These are phyloP conservation scores for Mythimna lalbum DNA, from an alignment of 2,888 invertebrate genomes.

Conservation along the genomic window DNA sequence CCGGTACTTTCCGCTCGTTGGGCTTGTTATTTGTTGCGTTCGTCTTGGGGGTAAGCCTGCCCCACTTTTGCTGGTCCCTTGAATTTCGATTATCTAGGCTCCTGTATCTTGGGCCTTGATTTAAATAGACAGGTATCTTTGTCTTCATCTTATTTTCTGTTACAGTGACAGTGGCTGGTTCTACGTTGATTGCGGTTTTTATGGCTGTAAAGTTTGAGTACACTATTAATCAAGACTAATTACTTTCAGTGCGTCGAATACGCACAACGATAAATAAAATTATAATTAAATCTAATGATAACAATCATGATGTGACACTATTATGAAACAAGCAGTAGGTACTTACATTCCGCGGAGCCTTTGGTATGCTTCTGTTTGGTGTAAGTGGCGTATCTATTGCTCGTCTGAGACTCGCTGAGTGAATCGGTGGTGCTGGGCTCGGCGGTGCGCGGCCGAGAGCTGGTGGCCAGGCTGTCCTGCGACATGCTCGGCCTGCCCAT, in stretches of 20 bases:
- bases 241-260: background rate
- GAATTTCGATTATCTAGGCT: constrained; percentile 51
- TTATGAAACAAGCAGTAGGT: constrained; percentile 1
- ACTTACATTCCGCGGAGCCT: constrained; percentile 79
- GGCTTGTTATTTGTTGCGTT: constrained; percentile 41
- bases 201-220: constrained; percentile 64
- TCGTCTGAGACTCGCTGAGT: constrained; percentile 81
- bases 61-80: constrained; percentile 49
- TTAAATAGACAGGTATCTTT: constrained; percentile 80
- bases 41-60: constrained; percentile 18
- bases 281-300: background rate
- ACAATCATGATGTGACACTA: background rate
- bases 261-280: background rate
- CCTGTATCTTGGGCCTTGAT: constrained; percentile 64
- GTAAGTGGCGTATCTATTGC: constrained; percentile 84
- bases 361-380: constrained; percentile 79
- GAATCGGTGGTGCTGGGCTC: constrained; percentile 88
- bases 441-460: constrained; percentile 84
- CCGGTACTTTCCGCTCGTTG: constrained; percentile 71
- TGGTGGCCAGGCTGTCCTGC: constrained; percentile 87
- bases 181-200: constrained; percentile 64
- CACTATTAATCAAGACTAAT: background rate
- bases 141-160: constrained; percentile 70
- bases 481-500: constrained; percentile 82
- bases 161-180: constrained; percentile 36